These are phyloP conservation scores for Drosophila longiperda DNA, from an alignment of 2,888 invertebrate species.

Conservation along the genomic window DNA sequence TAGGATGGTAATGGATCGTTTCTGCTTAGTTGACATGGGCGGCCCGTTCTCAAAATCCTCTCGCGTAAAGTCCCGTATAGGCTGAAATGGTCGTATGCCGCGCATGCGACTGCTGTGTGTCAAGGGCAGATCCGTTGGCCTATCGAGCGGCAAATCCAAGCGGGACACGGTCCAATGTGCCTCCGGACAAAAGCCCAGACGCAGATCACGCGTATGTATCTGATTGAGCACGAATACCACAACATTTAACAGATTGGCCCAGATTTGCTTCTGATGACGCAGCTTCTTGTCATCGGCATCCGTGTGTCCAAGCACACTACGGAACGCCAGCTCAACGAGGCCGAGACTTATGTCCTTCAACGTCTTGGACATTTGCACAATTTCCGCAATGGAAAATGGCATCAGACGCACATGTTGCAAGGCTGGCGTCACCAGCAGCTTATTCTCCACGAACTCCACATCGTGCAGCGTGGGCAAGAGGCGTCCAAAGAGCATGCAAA, in stretches of 20 bases:
- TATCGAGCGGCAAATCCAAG: constrained; percentile 86
- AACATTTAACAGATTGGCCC: constrained; percentile 91
- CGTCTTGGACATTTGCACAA: constrained; percentile 90
- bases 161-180: constrained; percentile 88
- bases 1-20: constrained; percentile 93
- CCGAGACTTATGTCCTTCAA: constrained; percentile 93
- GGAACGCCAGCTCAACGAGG: constrained; percentile 93
- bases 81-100: constrained; percentile 86
- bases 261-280: constrained; percentile 87
- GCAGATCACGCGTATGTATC: constrained; percentile 93
- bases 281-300: constrained; percentile 82
- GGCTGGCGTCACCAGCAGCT: constrained; percentile 68
- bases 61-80: constrained; percentile 86
- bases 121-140: constrained; percentile 86
- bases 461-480: constrained; percentile 94
- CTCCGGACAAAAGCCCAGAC: constrained; percentile 91
- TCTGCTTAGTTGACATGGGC: constrained; percentile 94
- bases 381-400: constrained; percentile 90
- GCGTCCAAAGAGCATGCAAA: constrained; percentile 92
- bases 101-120: constrained; percentile 85
- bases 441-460: constrained; percentile 90
- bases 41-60: constrained; percentile 91
- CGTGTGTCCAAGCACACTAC: constrained; percentile 83
- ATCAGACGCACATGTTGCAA: constrained; percentile 78
- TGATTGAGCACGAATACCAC: constrained; percentile 91